Conservation (phyloP, 2,888 invertebrate species). For the Thyatira batis region DNA sequence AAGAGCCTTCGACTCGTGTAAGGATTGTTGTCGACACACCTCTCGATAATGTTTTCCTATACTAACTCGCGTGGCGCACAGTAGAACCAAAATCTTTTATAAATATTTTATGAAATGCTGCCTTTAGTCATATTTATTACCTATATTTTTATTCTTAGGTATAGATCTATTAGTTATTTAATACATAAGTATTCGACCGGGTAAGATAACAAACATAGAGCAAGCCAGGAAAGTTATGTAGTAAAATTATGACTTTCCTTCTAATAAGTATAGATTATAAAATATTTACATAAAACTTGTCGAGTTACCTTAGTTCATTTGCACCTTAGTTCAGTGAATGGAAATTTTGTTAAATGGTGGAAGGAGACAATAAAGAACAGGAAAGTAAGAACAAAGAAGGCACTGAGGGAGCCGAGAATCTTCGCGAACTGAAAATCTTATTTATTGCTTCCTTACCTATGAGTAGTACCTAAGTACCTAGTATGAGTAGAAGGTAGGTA, state of each 20-base stretch:
- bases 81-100: constrained; percentile 13
- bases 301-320: constrained; percentile 6
- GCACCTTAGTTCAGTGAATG: constrained; percentile 14
- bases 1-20: constrained; percentile 27
- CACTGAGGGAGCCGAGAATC: background rate
- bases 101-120: too few relatives aligned
- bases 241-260: too few relatives aligned
- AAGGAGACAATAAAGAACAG: constrained; percentile 7
- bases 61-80: constrained; percentile 8
- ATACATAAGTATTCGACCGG: too few relatives aligned
- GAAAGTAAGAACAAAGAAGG: constrained; percentile 9
- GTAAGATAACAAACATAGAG: too few relatives aligned
- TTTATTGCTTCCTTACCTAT: constrained; percentile 16
- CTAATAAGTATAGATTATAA: too few relatives aligned
- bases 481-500: constrained; percentile 2
- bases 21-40: constrained; percentile 23
- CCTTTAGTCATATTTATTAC: too few relatives aligned
- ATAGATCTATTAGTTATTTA: too few relatives aligned
- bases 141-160: too few relatives aligned
- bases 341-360: constrained; percentile 1
- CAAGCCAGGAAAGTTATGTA: too few relatives aligned
- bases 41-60: constrained; percentile 20
- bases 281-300: constrained; percentile 5
- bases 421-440: constrained; percentile 14
- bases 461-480: constrained; percentile 10